These are phyloP conservation scores for Drosophila fuyamai DNA, from an alignment of 1,140 invertebrate species.

Conservation along the genomic window DNA sequence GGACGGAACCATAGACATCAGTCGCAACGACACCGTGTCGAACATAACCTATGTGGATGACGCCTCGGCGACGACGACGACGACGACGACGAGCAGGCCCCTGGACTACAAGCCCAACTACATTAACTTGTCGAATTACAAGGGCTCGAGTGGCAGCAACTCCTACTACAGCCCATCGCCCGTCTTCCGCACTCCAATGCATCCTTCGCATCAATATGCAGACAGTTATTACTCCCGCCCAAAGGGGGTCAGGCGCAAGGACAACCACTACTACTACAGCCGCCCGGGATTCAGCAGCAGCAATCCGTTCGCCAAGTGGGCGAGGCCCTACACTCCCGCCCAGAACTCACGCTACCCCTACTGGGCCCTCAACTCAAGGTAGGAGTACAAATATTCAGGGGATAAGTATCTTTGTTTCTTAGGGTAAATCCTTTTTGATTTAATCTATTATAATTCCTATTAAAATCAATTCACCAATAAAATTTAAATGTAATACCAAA, in stretches of 20 bases:
- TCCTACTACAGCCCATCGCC: constrained; percentile 64
- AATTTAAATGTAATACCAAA: too few species aligned
- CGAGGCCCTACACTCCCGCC: constrained; percentile 16
- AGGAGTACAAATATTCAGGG: not conserved
- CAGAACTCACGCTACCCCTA: constrained; percentile 67
- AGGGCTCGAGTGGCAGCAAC: constrained; percentile 25
- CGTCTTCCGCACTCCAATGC: constrained; percentile 69
- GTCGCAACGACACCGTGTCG: constrained; percentile 73
- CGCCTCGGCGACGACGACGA: constrained; percentile 7
- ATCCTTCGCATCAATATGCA: constrained; percentile 42
- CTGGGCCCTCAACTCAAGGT: constrained; percentile 62
- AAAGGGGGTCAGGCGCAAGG: constrained; percentile 58
- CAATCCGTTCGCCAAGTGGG: constrained; percentile 59
- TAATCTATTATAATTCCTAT: too few species aligned
- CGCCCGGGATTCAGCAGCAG: constrained; percentile 19
- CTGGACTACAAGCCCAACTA: constrained; percentile 57
- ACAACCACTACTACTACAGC: constrained; percentile 61
- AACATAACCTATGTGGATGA: constrained; percentile 72
- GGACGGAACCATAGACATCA: constrained; percentile 69
- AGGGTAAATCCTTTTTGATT: too few species aligned
- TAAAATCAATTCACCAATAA: too few species aligned
- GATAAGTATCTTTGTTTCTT: too few species aligned
- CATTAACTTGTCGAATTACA: constrained; percentile 47
- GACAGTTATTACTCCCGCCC: constrained; percentile 54
- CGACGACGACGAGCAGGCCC: constrained; percentile 7